Evolutionary conservation across 2,888 invertebrate species (phyloP), one percentile per base, ranked within the genome.

Genomic region (Agriopis aurantiaria): DNA sequence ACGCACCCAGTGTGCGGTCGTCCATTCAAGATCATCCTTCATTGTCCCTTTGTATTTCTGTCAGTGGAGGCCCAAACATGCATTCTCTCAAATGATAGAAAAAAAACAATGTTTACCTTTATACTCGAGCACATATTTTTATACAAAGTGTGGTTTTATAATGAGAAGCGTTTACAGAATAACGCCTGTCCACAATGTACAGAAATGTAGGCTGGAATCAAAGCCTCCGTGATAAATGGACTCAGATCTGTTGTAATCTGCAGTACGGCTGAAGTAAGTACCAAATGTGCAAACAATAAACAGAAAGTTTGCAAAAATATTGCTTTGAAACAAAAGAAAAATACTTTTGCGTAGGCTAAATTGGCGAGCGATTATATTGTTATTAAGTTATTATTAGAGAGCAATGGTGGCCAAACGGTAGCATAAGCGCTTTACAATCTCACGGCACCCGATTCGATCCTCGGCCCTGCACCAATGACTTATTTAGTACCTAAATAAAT

Each of bases 51-150:
- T 93, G 89, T 93, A 79, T 78, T 78, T 80, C 86, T 88, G 91
- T 91, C 93, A 93, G 85, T 89, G 88, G 83, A 85, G 86, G 86
- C 91, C 91, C 91, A 93, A 93, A 94, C 92, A 93, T 80, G 83
- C 84, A 92, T 93, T 93, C 90, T 93, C 91, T 93, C 86, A 84
- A 84, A 78, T 85, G 78, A 75, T 84, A 80, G 82, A 89, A 92
- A 93, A 23, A 94, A 92, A 90, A 84, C 89, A 88, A 91, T 94
- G 93, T 94, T 94, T 94, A 94, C 92, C 90, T 93, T 94, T 92
- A 92, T 92, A 92, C 88, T 92, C 85, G 89, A 92, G 89, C 91
- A 87, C 87, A 91, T 91, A 92, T 91, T 93, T 92, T 92, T 89
- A 92, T 91, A 93, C 92, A 93, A 92, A 92, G 92, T 91, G 87